phyloP scores from a whole-genome alignment of 2,113 vertebrate genomes.

The Morone chrysops region DNA sequence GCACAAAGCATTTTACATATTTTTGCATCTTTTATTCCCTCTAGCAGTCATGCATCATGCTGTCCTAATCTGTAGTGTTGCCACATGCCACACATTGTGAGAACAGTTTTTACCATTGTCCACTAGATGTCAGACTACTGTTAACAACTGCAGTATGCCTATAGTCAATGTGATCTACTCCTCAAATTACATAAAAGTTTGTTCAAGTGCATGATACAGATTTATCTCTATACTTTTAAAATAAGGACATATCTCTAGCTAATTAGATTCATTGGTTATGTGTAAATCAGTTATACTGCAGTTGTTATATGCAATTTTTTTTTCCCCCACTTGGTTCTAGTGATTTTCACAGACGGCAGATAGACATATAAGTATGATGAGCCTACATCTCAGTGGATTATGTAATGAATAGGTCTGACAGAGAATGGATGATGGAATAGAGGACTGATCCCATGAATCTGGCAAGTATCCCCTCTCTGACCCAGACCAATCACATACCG shows the following conservation, averaged over 20 bases:
- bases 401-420: slow-evolving; percentile 45
- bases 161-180: background rate
- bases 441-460: slow-evolving; percentile 41
- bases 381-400: slow-evolving; percentile 36
- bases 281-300: background rate
- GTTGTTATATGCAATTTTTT: background rate
- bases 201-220: background rate
- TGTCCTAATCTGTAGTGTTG: background rate
- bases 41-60: no score
- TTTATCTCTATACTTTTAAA: background rate
- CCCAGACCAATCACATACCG: slow-evolving; percentile 47
- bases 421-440: slow-evolving; percentile 35
- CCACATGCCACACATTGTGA: background rate
- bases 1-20: background rate
- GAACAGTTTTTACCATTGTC: slow-evolving; percentile 2
- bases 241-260: background rate
- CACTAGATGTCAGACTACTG: slow-evolving; percentile 67
- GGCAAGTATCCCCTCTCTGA: slow-evolving; percentile 37
- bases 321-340: background rate
- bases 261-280: background rate
- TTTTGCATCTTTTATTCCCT: background rate
- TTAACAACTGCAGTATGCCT: slow-evolving; percentile 8
- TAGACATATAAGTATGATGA: background rate
- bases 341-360: slow-evolving; percentile 26
- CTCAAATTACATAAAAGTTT: background rate